These are phyloP conservation scores for Smittia aterrima DNA, from an alignment of 2,888 invertebrate genomes.

Conservation along the genomic window DNA sequence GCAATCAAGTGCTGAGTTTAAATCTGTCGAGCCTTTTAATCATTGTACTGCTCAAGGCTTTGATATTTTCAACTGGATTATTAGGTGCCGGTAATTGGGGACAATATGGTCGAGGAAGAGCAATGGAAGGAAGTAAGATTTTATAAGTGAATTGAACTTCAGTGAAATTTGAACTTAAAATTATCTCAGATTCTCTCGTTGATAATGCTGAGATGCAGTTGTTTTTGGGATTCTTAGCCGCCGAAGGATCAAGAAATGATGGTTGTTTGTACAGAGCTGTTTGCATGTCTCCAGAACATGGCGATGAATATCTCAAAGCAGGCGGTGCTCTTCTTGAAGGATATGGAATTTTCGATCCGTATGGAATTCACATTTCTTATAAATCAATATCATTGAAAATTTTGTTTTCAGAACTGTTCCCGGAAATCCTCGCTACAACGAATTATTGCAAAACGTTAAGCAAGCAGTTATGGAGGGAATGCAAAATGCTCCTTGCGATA, in stretches of 20 bases:
- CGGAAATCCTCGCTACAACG: conserved; percentile 61
- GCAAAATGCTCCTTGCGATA: conserved; percentile 60
- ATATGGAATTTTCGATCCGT: conserved; percentile 67
- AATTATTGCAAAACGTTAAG: conserved; percentile 62
- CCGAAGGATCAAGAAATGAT: conserved; percentile 71
- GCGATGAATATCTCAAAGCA: conserved; percentile 71
- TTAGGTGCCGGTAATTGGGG: conserved; percentile 70
- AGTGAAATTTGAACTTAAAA: not conserved
- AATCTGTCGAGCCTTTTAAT: conserved; percentile 80
- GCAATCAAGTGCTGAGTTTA: conserved; percentile 73
- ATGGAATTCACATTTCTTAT: conserved; percentile 44
- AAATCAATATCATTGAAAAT: conserved; percentile 8
- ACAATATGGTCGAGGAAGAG: conserved; percentile 58
- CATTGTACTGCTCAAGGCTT: conserved; percentile 73
- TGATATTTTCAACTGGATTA: conserved; percentile 78
- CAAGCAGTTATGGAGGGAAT: conserved; percentile 67
- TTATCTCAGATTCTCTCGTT: conserved; percentile 48
- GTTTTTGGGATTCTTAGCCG: conserved; percentile 58
- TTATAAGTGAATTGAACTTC: not conserved
- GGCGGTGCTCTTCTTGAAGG: conserved; percentile 74
- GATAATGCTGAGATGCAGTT: conserved; percentile 67
- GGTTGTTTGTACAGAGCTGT: conserved; percentile 74
- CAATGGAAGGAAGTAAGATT: conserved; percentile 48
- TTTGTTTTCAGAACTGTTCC: conserved; percentile 55
- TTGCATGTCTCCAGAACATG: conserved; percentile 70